Percentiles rank a stretch among this genome's conserved stretches.
Evolutionary conservation across 2,797 vertebrate species (phyloP).

Genomic region (Peromyscus nudipes): DNA sequence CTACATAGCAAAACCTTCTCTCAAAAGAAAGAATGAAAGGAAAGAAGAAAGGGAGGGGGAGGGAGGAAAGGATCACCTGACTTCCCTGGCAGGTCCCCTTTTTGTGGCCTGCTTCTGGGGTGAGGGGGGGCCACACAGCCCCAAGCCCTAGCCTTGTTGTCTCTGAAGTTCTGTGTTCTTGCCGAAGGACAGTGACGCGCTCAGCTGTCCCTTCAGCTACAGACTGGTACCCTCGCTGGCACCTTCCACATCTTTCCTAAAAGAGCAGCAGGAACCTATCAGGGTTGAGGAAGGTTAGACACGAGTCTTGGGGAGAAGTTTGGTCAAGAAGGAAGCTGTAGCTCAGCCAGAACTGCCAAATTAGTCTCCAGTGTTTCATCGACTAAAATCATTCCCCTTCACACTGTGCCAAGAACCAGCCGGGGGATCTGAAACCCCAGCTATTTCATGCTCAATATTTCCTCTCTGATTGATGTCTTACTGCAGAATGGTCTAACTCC

Average conservation of each 20-base stretch:
- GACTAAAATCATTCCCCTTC: neutral
- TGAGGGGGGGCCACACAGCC: too few relatives aligned
- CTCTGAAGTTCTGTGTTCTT: neutral
- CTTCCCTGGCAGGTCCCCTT: neutral
- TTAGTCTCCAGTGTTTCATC: neutral
- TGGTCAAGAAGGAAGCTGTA: neutral
- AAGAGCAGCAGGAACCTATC: neutral
- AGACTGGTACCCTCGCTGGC: neutral
- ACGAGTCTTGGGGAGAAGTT: neutral
- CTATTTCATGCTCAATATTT: neutral
- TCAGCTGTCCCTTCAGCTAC: neutral
- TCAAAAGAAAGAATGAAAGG: neutral
- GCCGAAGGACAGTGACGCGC: neutral
- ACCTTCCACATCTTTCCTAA: neutral
- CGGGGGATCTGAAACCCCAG: neutral
- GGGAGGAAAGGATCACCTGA: neutral
- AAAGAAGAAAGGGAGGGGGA: neutral
- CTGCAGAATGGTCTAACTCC: neutral
- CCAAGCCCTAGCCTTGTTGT: neutral
- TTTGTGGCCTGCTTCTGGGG: neutral
- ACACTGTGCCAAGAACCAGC: neutral
- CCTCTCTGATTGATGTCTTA: neutral
- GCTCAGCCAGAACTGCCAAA: neutral
- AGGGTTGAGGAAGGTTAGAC: neutral
- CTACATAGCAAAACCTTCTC: neutral